A percentile compares a stretch with the other conserved stretches of the same genome.
phyloP scores from a whole-genome alignment of 2,888 invertebrate genomes.

The Magallana nippona region DNA sequence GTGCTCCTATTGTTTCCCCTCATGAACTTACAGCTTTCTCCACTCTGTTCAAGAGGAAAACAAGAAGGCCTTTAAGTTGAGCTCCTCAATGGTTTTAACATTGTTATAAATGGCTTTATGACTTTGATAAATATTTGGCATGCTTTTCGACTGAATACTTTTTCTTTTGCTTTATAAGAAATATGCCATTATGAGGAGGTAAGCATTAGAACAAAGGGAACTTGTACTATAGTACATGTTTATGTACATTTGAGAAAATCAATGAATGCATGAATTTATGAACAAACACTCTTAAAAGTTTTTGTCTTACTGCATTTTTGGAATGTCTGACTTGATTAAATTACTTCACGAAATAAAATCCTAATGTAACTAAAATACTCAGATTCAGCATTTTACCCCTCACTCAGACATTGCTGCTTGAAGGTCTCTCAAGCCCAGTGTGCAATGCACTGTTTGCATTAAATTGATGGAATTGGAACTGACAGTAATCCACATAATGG shows the following conservation, averaged over 20 bases:
- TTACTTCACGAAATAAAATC: too few relatives aligned
- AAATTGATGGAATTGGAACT: background rate
- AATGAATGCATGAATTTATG: background rate
- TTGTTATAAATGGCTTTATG: constrained; percentile 13
- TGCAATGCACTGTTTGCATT: background rate
- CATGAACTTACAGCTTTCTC: background rate
- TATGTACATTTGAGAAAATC: constrained; percentile 1
- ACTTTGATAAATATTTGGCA: background rate
- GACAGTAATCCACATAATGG: background rate
- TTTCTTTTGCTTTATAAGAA: too few relatives aligned
- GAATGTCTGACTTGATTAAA: too few relatives aligned
- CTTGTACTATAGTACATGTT: too few relatives aligned
- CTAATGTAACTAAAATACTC: too few relatives aligned
- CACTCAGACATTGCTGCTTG: background rate
- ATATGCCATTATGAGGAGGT: too few relatives aligned
- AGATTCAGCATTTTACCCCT: background rate
- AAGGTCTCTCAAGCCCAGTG: background rate
- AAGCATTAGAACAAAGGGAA: too few relatives aligned
- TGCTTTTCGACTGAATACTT: background rate
- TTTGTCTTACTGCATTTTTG: too few relatives aligned
- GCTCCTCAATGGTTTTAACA: background rate
- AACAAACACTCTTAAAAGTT: too few relatives aligned
- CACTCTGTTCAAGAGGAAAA: constrained; percentile 2
- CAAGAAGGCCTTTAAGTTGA: background rate
- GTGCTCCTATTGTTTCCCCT: background rate